A percentile compares a stretch with the other conserved stretches of the same genome.
phyloP scores from a whole-genome alignment of 2,888 invertebrate species.

The Griposia aprilina region DNA sequence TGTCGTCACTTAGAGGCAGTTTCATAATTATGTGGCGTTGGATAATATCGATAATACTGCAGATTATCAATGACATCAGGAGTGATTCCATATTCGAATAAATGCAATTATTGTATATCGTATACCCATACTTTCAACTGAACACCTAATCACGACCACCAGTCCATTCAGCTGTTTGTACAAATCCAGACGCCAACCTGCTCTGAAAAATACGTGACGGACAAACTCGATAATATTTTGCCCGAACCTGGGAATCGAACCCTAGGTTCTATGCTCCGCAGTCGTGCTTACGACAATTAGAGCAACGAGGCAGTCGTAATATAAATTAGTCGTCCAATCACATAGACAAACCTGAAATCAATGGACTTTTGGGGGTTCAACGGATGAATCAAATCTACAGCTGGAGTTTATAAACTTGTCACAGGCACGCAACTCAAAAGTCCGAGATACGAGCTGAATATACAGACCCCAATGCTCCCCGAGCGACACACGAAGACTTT shows the following conservation, averaged over 20 bases:
- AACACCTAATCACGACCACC: too few species aligned
- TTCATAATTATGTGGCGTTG: too few species aligned
- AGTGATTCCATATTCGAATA: too few species aligned
- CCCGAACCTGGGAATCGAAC: not conserved
- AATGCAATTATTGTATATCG: too few species aligned
- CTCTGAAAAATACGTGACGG: not conserved
- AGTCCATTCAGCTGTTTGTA: too few species aligned
- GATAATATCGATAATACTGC: too few species aligned
- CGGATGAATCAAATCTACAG: constrained; percentile 22
- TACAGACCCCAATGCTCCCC: constrained; percentile 36
- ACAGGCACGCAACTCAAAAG: constrained; percentile 72
- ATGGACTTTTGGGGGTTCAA: not conserved
- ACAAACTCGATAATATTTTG: not conserved
- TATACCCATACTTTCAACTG: too few species aligned
- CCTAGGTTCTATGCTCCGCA: not conserved
- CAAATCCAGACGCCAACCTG: too few species aligned
- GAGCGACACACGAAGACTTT: constrained; percentile 74
- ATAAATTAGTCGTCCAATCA: not conserved
- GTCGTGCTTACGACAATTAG: not conserved
- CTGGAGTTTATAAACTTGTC: constrained; percentile 22
- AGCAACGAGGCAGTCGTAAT: not conserved
- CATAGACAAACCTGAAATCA: not conserved
- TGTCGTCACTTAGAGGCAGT: too few species aligned
- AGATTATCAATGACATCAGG: too few species aligned
- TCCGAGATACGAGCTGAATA: constrained; percentile 65